Evolutionary conservation across 2,113 vertebrate species (phyloP), one percentile per base, ranked within the genome.

Genomic region (Leptosomus discolor): DNA sequence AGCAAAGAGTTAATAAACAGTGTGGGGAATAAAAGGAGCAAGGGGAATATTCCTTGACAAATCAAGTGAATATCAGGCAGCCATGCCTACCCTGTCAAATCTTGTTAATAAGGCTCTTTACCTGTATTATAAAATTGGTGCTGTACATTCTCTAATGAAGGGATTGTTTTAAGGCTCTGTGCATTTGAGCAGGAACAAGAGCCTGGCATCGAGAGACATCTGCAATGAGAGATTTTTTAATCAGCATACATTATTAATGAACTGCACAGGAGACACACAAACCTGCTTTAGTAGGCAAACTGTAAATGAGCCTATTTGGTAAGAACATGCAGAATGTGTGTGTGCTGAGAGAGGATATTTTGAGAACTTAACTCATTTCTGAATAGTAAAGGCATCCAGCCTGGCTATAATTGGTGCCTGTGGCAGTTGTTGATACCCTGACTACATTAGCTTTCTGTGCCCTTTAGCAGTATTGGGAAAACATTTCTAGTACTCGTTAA

Each of bases 391-490:
- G 85, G 78, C 65, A 97, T 89, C 73, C 63, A 85, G 76, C 23
- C 54, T 93, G 88, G 57, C 86, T 96, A 8, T 95, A 98, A 95
- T 96, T 98, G 96, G 58, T 94, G 94, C 95, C 96, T 81, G 81
- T 96, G 92, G 95, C 94, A 91, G 11, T 92, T 96, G 93, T 94
- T 98, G 94, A 70, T 97, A 82, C 53, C 67, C 64, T 84, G 63
- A 76, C 82, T 94, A 12, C 88, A 80, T 98, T 94, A 91, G 91
- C 85, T 90, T 94, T 94, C 83, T 67, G 60, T 95, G 84, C 90
- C 94, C 97, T 95, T 96, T 92, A 94, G 86, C 94, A 84, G 85
- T 78, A 97, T 54, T 80, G 90, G 76, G 76, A 85, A 96, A 95
- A 89, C 83, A 92, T 92, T 96, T 94, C 94, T 93, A 83, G 64